Conservation (phyloP, 1,140 invertebrate species). For the Zaprionus ghesquierei region DNA sequence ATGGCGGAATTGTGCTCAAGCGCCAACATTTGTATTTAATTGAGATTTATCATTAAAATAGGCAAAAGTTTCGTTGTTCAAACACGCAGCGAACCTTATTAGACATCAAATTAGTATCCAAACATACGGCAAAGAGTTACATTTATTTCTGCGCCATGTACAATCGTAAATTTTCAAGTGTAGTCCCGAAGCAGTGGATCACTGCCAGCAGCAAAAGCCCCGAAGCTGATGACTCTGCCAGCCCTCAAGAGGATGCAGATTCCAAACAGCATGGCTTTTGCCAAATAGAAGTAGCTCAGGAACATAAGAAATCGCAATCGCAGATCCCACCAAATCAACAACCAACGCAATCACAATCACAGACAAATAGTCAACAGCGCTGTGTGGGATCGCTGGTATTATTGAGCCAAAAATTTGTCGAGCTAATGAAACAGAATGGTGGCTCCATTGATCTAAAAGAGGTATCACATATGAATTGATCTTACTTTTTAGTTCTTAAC, state of each 20-base stretch:
- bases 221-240: slow-evolving; percentile 38
- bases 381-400: slow-evolving; percentile 73
- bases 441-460: slow-evolving; percentile 72
- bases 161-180: slow-evolving; percentile 64
- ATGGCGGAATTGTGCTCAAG: slow-evolving; percentile 78
- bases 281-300: slow-evolving; percentile 40
- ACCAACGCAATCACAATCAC: slow-evolving; percentile 24
- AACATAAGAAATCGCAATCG: slow-evolving; percentile 21
- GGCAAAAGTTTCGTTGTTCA: slow-evolving; percentile 19
- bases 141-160: slow-evolving; percentile 58
- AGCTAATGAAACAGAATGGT: slow-evolving; percentile 73
- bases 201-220: slow-evolving; percentile 40
- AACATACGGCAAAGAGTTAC: slow-evolving; percentile 17
- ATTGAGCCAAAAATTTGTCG: slow-evolving; percentile 77
- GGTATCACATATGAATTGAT: slow-evolving; percentile 29
- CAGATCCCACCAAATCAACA: slow-evolving; percentile 23
- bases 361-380: slow-evolving; percentile 57
- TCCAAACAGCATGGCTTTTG: slow-evolving; percentile 27
- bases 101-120: slow-evolving; percentile 25
- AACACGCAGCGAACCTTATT: slow-evolving; percentile 18
- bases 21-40: slow-evolving; percentile 81
- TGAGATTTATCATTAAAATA: slow-evolving; percentile 60
- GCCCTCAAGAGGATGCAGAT: slow-evolving; percentile 25
- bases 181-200: slow-evolving; percentile 57
- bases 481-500: too few species aligned